Evolutionary conservation across 2,113 vertebrate genomes (phyloP).

Genomic region (Stegastes partitus): DNA sequence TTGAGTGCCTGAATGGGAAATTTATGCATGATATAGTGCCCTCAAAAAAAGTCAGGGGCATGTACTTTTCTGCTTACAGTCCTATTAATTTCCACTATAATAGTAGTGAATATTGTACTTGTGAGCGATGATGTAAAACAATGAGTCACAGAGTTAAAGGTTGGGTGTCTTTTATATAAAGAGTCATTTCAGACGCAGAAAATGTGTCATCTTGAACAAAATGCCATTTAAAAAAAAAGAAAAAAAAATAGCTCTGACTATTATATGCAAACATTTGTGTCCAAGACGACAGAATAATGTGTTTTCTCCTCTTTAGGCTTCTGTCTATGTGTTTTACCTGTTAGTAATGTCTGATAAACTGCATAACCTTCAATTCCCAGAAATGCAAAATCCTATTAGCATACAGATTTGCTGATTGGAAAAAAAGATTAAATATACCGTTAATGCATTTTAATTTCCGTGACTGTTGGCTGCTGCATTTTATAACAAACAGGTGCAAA

Average conservation of each 20-base stretch:
- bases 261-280: not conserved
- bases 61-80: not conserved
- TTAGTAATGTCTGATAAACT: conserved; percentile 5
- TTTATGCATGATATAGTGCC: not conserved
- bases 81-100: not conserved
- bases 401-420: conserved; percentile 7
- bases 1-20: not conserved
- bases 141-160: not conserved
- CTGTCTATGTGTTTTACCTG: not conserved
- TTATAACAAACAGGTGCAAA: conserved; percentile 50
- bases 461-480: not conserved
- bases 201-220: not conserved
- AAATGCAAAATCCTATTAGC: conserved; percentile 14
- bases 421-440: conserved; percentile 4
- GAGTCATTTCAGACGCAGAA: not conserved
- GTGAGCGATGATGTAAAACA: not conserved
- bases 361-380: not conserved
- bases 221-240: not conserved
- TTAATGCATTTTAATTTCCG: conserved; percentile 16
- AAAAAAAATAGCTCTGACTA: not conserved
- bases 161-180: not conserved
- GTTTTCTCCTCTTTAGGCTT: not conserved
- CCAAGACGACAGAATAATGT: not conserved
- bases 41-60: not conserved
- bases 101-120: not conserved